Evolutionary conservation across 2,113 vertebrate genomes (phyloP), one percentile per base, ranked within the genome.

Genomic region (Elachura formosa): DNA sequence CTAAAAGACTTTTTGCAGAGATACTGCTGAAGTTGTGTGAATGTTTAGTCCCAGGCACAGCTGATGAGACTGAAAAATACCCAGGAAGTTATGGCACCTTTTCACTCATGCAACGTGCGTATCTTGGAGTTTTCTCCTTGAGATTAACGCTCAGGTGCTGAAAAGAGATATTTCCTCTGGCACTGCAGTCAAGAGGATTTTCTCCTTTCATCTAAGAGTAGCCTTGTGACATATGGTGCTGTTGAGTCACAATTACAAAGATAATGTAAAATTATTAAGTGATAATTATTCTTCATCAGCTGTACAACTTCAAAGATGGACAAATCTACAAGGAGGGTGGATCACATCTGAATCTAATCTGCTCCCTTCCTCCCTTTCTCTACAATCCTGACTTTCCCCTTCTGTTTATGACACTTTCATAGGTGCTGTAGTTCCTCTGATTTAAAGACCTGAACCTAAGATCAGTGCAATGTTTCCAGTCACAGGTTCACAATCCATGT

Each of bases 211-310:
- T 62, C 49, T 52, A 31, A 23, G 29, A 48, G 34, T 71, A 48
- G 26, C 26, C 17, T 63, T 48, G 11, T 81, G 52, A 68, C 46
- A 52, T 55, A 76, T 41, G 46, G 75, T 58, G 20, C 25, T 87
- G 34, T 26, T 61, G 66, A 80, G 24, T 36, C 56, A 79, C 71
- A 78, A 58, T 71, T 49, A 4, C 86, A 77, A 83, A 59, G 67
- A 54, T 87, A 85, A 89, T 40, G 41, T 88, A 51, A 45, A 84
- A 88, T 69, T 73, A 90, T 86, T 81, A 93, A 85, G 46, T 5
- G 1, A 49, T 64, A 82, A 86, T 93, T 90, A 55, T 81, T 94
- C 56, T 84, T 61, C 51, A 64, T 80, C 95, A 92, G 21, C 41
- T 38, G 17, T 28, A 56, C 78, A 87, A 29, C 71, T 95, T 46